Evolutionary conservation across 2,888 invertebrate species (phyloP).

Genomic region (Trachelus tabidus): DNA sequence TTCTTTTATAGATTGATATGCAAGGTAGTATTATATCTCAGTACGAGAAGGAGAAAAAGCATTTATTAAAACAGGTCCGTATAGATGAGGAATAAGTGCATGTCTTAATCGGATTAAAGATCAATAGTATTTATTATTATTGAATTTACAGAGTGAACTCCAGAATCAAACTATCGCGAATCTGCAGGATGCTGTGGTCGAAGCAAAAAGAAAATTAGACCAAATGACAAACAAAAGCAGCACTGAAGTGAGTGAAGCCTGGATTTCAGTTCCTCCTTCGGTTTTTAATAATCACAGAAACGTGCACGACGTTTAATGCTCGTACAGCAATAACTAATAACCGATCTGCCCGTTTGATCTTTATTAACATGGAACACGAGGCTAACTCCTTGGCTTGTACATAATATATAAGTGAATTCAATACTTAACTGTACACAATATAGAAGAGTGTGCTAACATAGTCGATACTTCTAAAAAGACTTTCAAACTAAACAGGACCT

Average conservation of each 20-base stretch:
- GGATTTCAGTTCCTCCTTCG: constrained; percentile 56
- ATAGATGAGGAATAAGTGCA: not conserved
- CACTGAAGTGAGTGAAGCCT: constrained; percentile 60
- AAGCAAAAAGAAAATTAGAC: constrained; percentile 57
- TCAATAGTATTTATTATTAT: constrained; percentile 11
- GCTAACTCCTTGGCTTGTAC: not conserved
- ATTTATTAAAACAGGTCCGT: constrained; percentile 54
- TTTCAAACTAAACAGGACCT: not conserved
- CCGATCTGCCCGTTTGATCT: not conserved
- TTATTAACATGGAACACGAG: not conserved
- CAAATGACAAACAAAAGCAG: constrained; percentile 55
- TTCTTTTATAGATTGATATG: constrained; percentile 48
- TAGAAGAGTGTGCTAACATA: not conserved
- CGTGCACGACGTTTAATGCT: constrained; percentile 62
- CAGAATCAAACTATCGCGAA: constrained; percentile 61
- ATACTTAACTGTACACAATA: not conserved
- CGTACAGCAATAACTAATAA: constrained; percentile 11
- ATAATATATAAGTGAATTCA: not conserved
- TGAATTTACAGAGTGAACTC: constrained; percentile 49
- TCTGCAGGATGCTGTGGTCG: constrained; percentile 57
- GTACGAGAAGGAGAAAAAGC: constrained; percentile 52
- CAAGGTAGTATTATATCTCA: constrained; percentile 47
- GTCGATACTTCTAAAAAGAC: not conserved
- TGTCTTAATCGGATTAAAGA: not conserved
- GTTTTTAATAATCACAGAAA: constrained; percentile 52